A percentile compares a stretch with the other conserved stretches of the same genome.
These are phyloP conservation scores for Dasyurus viverrinus DNA, from an alignment of 2,113 vertebrate genomes.

Conservation along the genomic window DNA sequence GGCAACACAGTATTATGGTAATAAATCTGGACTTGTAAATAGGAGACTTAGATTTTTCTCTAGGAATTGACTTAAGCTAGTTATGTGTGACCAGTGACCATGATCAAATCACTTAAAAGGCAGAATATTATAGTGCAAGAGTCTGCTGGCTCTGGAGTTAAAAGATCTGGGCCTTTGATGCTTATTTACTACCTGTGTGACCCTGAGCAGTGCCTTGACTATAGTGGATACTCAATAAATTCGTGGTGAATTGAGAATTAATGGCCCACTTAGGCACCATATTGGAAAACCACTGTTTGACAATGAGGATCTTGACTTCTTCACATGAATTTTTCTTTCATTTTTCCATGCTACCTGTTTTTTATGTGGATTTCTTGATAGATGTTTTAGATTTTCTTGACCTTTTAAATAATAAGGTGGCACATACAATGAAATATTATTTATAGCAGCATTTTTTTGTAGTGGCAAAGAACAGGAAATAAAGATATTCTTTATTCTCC, in stretches of 20 bases:
- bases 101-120: background rate
- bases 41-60: background rate
- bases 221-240: background rate
- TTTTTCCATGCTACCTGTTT: background rate
- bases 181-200: background rate
- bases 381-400: background rate
- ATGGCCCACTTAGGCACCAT: background rate
- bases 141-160: background rate
- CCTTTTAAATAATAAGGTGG: slow-evolving; percentile 7
- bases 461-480: background rate
- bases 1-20: background rate
- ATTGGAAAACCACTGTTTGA: background rate
- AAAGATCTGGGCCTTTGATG: background rate
- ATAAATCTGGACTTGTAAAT: background rate
- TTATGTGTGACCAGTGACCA: background rate
- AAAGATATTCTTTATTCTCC: background rate
- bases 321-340: background rate
- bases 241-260: background rate
- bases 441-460: background rate
- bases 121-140: background rate
- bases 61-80: background rate
- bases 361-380: slow-evolving; percentile 5
- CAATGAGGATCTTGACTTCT: slow-evolving; percentile 11
- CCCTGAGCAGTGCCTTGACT: background rate
- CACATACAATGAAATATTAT: slow-evolving; percentile 32